Evolutionary conservation across 2,797 vertebrate species (phyloP), one percentile per base, ranked within the genome.

Genomic region (Poeciliopsis paucimaculata): DNA sequence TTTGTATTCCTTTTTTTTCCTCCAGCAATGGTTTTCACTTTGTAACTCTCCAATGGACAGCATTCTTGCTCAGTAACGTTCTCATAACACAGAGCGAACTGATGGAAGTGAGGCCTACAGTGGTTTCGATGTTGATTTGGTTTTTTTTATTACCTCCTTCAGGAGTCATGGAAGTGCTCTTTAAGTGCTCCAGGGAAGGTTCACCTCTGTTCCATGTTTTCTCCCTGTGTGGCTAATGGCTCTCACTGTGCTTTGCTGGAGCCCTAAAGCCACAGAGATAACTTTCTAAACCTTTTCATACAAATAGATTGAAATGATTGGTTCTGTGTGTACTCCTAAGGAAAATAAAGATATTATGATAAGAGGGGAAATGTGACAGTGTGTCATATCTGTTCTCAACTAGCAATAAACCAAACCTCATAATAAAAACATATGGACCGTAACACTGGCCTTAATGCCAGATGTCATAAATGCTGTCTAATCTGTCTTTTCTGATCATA

Each of bases 351-450:
- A 75, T 55, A 51, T 26, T 23, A 4, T 26, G 75, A 31, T n/a
- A 31, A 47, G 31, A 46, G 18, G 73, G 26, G 71, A 9, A 46
- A 78, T 71, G 15, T 74, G 66, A 74, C 46, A 72, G 43, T 31
- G 53, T 34, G 43, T 75, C 66, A 73, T 57, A 68, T 77, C 41
- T 85, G 23, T 49, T 82, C 43, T 78, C 26, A 71, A 41, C 71
- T 41, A 82, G 76, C 74, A 73, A 86, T 55, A 84, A 88, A 84
- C 18, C 28, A 76, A 66, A 26, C 77, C 78, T 87, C 77, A 81
- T 83, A 86, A 47, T 70, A 81, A 66, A 26, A 84, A 60, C 71
- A 85, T 85, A 72, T 77, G 36, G 83, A 75, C 18, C 39, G 55
- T 84, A 80, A 71, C 74, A n/a, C 26, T 66, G 70, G 11, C 41